These are phyloP conservation scores for Agonopterix subpropinquella DNA, from an alignment of 2,888 invertebrate species.

Conservation along the genomic window DNA sequence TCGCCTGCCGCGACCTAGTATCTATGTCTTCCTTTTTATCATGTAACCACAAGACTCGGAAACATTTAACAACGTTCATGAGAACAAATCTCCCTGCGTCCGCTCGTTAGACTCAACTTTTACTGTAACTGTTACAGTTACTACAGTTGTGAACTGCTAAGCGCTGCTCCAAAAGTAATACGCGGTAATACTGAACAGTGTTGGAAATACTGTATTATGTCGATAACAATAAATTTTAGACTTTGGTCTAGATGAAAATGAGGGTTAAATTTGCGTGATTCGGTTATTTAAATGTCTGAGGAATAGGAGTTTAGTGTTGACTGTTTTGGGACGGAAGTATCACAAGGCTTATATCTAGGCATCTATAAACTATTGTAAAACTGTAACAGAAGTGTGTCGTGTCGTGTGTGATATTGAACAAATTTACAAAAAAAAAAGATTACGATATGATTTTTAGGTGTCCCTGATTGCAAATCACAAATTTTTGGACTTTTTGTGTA, in stretches of 20 bases:
- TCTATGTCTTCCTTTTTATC: constrained; percentile 1
- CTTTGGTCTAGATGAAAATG: not conserved
- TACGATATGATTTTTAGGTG: too few relatives aligned
- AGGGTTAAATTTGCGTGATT: too few relatives aligned
- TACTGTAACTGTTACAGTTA: constrained; percentile 27
- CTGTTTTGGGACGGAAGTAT: too few relatives aligned
- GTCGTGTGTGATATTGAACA: too few relatives aligned
- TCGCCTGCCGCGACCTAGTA: not conserved
- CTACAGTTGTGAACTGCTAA: constrained; percentile 48
- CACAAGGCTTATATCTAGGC: too few relatives aligned
- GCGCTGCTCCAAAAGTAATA: constrained; percentile 12
- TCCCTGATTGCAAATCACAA: too few relatives aligned
- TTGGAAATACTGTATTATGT: not conserved
- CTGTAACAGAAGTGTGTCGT: too few relatives aligned
- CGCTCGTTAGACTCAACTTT: constrained; percentile 49
- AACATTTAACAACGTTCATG: constrained; percentile 28
- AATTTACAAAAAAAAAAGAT: too few relatives aligned
- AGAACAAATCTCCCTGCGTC: constrained; percentile 36
- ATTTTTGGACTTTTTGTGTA: too few relatives aligned
- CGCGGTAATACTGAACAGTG: constrained; percentile 3
- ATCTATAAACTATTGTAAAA: too few relatives aligned
- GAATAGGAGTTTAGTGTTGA: not conserved
- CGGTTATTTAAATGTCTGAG: constrained; percentile 4
- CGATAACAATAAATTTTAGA: constrained; percentile 2
- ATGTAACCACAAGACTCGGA: constrained; percentile 18